Percentiles rank a stretch among this genome's conserved stretches.
These are phyloP conservation scores for Tetranychus truncatus DNA, from an alignment of 2,888 invertebrate genomes.

Conservation along the genomic window DNA sequence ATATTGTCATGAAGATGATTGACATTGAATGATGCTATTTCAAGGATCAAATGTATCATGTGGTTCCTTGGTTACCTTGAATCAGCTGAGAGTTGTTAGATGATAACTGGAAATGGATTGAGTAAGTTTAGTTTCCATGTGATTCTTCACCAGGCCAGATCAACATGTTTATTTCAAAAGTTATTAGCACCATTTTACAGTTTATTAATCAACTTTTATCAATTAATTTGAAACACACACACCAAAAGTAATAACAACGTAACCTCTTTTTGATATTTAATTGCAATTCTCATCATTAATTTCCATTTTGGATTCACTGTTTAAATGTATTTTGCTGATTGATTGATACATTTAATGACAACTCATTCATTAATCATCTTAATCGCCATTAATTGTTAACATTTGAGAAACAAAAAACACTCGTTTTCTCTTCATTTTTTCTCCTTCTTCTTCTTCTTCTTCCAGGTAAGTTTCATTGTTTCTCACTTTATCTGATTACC, in stretches of 20 bases:
- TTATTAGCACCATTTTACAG: too few relatives aligned
- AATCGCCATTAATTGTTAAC: background rate
- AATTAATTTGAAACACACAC: too few relatives aligned
- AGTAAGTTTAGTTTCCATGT: background rate
- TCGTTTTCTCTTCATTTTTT: background rate
- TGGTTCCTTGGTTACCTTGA: conserved; percentile 1
- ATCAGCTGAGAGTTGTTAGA: background rate
- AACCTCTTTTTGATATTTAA: background rate
- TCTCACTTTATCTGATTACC: too few relatives aligned
- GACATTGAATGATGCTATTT: background rate
- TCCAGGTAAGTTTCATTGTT: background rate
- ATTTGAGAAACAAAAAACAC: too few relatives aligned
- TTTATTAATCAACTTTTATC: too few relatives aligned
- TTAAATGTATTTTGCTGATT: background rate
- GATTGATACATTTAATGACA: background rate
- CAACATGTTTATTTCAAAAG: too few relatives aligned
- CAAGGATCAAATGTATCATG: background rate
- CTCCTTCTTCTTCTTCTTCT: background rate
- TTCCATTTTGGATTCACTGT: background rate
- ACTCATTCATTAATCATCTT: background rate
- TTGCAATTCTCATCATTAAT: background rate
- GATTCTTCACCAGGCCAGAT: background rate
- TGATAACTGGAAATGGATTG: background rate
- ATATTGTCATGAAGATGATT: background rate
- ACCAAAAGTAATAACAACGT: background rate